These are phyloP conservation scores for Hydrozoanthus gracilis DNA, from an alignment of 92 coral and sea anemone species.

Conservation along the genomic window DNA sequence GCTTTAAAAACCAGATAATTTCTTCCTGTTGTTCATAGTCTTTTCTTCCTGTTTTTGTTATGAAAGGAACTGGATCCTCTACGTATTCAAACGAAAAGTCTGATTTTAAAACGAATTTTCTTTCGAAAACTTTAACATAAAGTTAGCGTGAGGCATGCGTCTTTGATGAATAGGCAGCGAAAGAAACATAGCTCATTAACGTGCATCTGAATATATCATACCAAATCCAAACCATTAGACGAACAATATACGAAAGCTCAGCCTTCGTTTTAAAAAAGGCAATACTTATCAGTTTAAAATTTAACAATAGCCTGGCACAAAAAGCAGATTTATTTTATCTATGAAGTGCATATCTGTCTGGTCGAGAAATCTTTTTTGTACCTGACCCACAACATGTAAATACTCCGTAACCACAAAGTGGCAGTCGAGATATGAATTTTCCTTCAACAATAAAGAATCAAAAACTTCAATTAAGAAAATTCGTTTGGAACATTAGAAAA, in stretches of 20 bases:
- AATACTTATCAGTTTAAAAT: conserved; percentile 38
- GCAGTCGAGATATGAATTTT: conserved; percentile 15
- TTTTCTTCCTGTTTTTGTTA: no score
- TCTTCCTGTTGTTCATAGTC: background rate
- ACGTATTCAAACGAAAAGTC: background rate
- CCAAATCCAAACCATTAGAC: conserved; percentile 13
- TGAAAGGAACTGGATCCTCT: no score
- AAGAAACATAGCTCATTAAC: background rate
- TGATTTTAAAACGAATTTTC: background rate
- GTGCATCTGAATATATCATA: conserved; percentile 1
- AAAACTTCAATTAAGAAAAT: conserved; percentile 3
- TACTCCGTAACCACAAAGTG: conserved; percentile 35
- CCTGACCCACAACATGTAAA: conserved; percentile 25
- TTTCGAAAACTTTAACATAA: no score
- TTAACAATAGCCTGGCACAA: conserved; percentile 20
- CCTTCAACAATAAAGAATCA: conserved; percentile 23
- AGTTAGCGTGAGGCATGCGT: background rate
- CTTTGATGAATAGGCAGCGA: conserved; percentile 6
- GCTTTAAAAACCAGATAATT: conserved; percentile 1
- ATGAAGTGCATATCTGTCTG: conserved; percentile 19
- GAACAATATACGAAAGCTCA: background rate
- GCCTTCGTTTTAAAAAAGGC: conserved; percentile 20
- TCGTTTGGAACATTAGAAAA: background rate
- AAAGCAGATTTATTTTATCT: conserved; percentile 43
- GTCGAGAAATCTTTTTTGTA: conserved; percentile 9